Base-by-base conservation (phyloP, 2,888 invertebrate species). In the Sicus ferrugineus region DNA sequence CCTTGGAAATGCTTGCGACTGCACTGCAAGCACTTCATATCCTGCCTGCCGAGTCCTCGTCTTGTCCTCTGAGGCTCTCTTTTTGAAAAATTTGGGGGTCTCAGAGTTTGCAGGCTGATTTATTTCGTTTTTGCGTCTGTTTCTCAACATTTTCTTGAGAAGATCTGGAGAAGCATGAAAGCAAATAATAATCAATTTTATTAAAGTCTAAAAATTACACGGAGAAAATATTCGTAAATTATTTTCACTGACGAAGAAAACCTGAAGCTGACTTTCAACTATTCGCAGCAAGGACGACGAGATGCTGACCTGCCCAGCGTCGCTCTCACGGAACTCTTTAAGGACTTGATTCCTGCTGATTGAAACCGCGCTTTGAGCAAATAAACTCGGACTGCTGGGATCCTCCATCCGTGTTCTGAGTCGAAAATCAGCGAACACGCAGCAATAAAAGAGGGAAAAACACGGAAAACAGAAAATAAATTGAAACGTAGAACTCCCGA, bases 1-100 rank as follows among this genome's bases (percentile, higher is more conserved):
- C 79, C 80, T 80, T 78, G 77, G 76, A 5, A 19, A n/a, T 63
- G 28, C 30, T 52, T 11, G n/a, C 54, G 23, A 21, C 54, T 16
- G n/a, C 23, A 26, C 54, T 26, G 21, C 54, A 54, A 19, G 2
- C 52, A n/a, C n/a, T n/a, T n/a, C n/a, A n/a, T n/a, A n/a, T n/a
- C n/a, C n/a, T n/a, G n/a, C n/a, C n/a, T n/a, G n/a, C n/a, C n/a
- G n/a, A n/a, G n/a, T n/a, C n/a, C n/a, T n/a, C n/a, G n/a, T n/a
- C n/a, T n/a, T n/a, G n/a, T n/a, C n/a, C n/a, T n/a, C n/a, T n/a
- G n/a, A n/a, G n/a, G n/a, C n/a, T n/a, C n/a, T n/a, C n/a, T n/a
- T n/a, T n/a, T n/a, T n/a, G n/a, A n/a, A n/a, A n/a, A n/a, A n/a
- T n/a, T n/a, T n/a, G n/a, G n/a, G n/a, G n/a, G n/a, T n/a, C n/a